Conservation (phyloP, 2,888 invertebrate species). For the Temnothorax ravouxi region DNA sequence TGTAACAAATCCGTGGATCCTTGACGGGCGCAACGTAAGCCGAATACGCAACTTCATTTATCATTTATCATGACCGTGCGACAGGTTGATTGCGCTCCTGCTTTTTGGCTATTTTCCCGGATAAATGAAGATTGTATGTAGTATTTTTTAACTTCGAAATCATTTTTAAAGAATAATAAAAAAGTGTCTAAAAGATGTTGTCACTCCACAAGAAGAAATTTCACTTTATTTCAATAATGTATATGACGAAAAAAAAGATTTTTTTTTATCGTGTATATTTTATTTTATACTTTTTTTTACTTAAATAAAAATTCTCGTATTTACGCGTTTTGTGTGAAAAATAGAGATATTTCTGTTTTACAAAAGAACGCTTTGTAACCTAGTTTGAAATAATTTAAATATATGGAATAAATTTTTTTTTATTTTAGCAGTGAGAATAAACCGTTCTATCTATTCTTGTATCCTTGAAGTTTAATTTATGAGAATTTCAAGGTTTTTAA, state of each 20-base stretch:
- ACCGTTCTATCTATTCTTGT: neutral
- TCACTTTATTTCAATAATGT: neutral
- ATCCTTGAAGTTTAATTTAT: conserved; percentile 40
- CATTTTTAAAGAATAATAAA: neutral
- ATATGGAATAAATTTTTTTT: neutral
- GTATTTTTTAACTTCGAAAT: neutral
- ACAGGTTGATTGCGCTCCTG: conserved; percentile 22
- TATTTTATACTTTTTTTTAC: neutral
- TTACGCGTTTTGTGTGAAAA: neutral
- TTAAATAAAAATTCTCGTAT: neutral
- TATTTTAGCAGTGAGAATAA: neutral
- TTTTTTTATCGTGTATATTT: neutral
- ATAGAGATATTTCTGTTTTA: neutral
- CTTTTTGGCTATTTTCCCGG: neutral
- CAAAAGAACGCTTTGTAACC: neutral
- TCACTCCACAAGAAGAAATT: neutral
- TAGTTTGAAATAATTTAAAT: neutral
- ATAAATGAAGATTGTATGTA: neutral
- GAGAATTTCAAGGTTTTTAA: conserved; percentile 25
- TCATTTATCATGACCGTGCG: conserved; percentile 49
- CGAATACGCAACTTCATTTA: conserved; percentile 71
- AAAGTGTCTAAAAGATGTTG: neutral
- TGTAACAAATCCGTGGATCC: conserved; percentile 77
- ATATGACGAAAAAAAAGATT: neutral
- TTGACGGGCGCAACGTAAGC: conserved; percentile 65